Evolutionary conservation across 1,140 invertebrate species (phyloP).

Genomic region (Tetramorium simillimum): DNA sequence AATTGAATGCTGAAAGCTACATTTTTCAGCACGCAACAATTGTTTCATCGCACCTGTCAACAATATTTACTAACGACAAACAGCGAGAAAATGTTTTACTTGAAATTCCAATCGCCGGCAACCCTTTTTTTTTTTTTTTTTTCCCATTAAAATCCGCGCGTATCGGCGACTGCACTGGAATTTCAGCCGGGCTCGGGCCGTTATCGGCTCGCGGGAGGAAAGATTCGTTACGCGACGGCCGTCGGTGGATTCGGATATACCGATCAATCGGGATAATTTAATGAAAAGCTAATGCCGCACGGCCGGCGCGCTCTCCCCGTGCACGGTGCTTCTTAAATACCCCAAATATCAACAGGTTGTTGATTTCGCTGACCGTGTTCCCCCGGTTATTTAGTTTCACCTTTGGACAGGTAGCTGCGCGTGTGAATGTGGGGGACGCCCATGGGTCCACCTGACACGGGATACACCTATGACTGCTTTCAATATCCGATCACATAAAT

Average conservation of each 20-base stretch:
- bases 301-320: not conserved
- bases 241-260: conserved; percentile 6
- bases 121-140: conserved; percentile 12
- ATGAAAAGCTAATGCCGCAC: conserved; percentile 50
- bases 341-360: conserved; percentile 76
- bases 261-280: conserved; percentile 49
- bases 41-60: conserved; percentile 22
- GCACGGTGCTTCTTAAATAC: conserved; percentile 68
- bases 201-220: conserved; percentile 44
- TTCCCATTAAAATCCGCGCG: conserved; percentile 13
- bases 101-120: conserved; percentile 17
- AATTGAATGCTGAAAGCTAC: conserved; percentile 31
- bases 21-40: not conserved
- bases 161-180: conserved; percentile 6
- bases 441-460: conserved; percentile 1
- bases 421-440: conserved; percentile 7
- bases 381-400: conserved; percentile 68
- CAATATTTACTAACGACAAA: conserved; percentile 40
- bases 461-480: conserved; percentile 33
- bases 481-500: not conserved
- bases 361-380: conserved; percentile 70
- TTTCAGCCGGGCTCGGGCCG: conserved; percentile 6
- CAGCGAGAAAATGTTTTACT: conserved; percentile 35
- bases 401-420: conserved; percentile 45
- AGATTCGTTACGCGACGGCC: conserved; percentile 31